These are phyloP conservation scores for Agelaius phoeniceus DNA, from an alignment of 2,113 vertebrate genomes.

Conservation along the genomic window DNA sequence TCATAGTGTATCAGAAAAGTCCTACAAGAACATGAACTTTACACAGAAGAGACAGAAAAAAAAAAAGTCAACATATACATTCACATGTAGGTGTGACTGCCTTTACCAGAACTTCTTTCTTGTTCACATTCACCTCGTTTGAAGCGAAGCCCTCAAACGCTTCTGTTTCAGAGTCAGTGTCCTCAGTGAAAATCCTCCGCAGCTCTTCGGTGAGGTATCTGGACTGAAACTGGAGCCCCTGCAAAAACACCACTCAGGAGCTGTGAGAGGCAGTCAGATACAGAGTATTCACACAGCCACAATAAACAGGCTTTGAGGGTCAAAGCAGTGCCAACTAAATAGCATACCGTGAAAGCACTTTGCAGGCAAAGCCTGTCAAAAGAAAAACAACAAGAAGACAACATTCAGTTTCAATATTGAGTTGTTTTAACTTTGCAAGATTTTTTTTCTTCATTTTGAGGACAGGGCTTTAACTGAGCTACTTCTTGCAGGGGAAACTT, in stretches of 20 bases:
- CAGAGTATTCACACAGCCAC: neutral
- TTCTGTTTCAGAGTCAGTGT: conserved; percentile 86
- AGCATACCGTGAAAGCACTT: neutral
- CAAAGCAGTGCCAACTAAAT: neutral
- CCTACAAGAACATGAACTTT: neutral
- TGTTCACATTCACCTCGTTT: conserved; percentile 47
- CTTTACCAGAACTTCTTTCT: conserved; percentile 64
- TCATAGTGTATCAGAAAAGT: neutral
- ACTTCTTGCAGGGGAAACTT: neutral
- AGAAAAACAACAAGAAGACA: neutral
- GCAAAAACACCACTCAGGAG: neutral
- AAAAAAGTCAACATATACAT: neutral
- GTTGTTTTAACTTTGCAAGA: neutral
- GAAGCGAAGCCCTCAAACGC: conserved; percentile 87
- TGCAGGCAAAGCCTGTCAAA: neutral
- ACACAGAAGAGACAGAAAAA: neutral
- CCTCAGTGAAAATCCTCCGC: conserved; percentile 85
- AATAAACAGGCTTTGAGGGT: neutral
- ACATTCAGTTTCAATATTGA: neutral
- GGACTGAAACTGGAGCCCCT: conserved; percentile 78
- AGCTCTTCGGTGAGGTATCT: conserved; percentile 85
- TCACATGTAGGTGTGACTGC: neutral
- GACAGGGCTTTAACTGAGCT: neutral
- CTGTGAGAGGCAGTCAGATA: neutral
- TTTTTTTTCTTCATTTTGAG: neutral